Percentiles rank a stretch among this genome's conserved stretches.
Evolutionary conservation across 2,888 invertebrate species (phyloP).

Genomic region (Polymixis flavicincta): DNA sequence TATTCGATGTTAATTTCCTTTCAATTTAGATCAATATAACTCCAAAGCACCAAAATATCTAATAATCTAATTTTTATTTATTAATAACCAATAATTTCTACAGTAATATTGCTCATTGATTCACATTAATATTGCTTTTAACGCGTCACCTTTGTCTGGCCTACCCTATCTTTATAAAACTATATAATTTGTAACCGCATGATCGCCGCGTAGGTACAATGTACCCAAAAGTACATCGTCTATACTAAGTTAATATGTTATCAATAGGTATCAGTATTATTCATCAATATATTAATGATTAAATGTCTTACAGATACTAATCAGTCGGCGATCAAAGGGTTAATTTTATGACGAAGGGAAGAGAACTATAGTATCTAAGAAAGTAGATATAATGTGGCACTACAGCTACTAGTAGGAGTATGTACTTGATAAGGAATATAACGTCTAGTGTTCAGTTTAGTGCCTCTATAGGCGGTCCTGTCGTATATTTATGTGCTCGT

Average conservation of each 20-base stretch:
- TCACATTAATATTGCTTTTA: conserved; percentile 88
- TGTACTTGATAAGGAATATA: conserved; percentile 78
- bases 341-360: conserved; percentile 65
- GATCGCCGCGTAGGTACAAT: conserved; percentile 62
- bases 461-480: conserved; percentile 74
- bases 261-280: conserved; percentile 61
- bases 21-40: conserved; percentile 78
- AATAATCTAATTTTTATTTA: conserved; percentile 78
- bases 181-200: conserved; percentile 68
- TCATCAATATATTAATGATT: conserved; percentile 61
- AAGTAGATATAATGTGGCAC: conserved; percentile 82
- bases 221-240: conserved; percentile 45
- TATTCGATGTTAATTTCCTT: conserved; percentile 86
- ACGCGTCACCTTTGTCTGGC: conserved; percentile 84
- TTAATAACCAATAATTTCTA: conserved; percentile 83
- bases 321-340: conserved; percentile 66
- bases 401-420: conserved; percentile 81
- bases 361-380: conserved; percentile 72
- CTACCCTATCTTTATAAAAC: conserved; percentile 75
- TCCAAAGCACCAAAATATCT: conserved; percentile 87
- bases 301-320: conserved; percentile 61
- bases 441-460: conserved; percentile 74
- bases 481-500: conserved; percentile 10
- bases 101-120: conserved; percentile 87
- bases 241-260: conserved; percentile 53